Conservation (phyloP, 2,797 vertebrate genomes). For the Sebastes steindachneri region DNA sequence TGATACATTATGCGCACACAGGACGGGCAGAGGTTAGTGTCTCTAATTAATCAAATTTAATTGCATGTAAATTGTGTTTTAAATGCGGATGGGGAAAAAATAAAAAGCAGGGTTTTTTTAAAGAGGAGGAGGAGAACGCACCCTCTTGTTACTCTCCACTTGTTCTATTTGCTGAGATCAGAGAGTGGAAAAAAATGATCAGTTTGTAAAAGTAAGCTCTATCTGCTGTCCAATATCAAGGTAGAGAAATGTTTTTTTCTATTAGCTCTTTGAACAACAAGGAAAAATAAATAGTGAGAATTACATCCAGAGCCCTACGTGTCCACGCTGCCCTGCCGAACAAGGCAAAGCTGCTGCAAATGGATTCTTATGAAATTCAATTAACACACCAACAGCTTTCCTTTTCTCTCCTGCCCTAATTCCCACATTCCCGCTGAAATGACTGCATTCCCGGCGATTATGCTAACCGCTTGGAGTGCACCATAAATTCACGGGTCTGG, state of each 20-base stretch:
- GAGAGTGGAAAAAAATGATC: slow-evolving; percentile 7
- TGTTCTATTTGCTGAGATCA: slow-evolving; percentile 54
- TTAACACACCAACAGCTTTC: slow-evolving; percentile 79
- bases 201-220: slow-evolving; percentile 17
- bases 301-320: not conserved
- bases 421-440: slow-evolving; percentile 81
- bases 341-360: slow-evolving; percentile 47
- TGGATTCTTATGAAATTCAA: slow-evolving; percentile 81
- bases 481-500: slow-evolving; percentile 81
- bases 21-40: slow-evolving; percentile 78
- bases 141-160: slow-evolving; percentile 49
- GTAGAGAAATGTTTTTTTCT: not conserved
- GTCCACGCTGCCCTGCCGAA: slow-evolving; percentile 39
- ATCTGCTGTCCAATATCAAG: slow-evolving; percentile 5
- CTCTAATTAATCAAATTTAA: slow-evolving; percentile 84
- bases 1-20: slow-evolving; percentile 68
- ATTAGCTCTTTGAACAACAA: slow-evolving; percentile 19
- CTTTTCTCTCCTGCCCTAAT: slow-evolving; percentile 77
- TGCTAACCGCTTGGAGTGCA: slow-evolving; percentile 78
- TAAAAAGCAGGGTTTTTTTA: slow-evolving; percentile 30
- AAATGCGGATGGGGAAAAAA: slow-evolving; percentile 63
- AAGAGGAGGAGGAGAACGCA: slow-evolving; percentile 29
- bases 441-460: slow-evolving; percentile 78
- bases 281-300: not conserved
- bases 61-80: slow-evolving; percentile 84